phyloP scores from a whole-genome alignment of 2,797 vertebrate species.

The Echiichthys vipera region DNA sequence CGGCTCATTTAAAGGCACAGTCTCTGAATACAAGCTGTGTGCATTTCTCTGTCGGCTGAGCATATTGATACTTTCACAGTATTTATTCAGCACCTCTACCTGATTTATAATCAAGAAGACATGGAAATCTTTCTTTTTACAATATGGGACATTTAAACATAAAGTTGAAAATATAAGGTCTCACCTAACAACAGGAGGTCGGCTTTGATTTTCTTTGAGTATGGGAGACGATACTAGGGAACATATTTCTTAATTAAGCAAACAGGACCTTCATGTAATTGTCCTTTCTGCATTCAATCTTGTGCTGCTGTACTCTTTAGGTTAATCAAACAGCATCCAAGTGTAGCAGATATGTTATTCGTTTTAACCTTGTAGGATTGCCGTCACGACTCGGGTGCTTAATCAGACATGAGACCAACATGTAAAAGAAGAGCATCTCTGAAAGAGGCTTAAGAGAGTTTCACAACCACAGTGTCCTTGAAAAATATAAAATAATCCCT shows the following conservation, averaged over 20 bases:
- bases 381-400: neutral
- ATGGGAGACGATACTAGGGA: neutral
- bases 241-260: neutral
- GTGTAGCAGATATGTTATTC: neutral
- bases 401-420: neutral
- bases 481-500: slow-evolving; percentile 1
- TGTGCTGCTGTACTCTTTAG: neutral
- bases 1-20: too few relatives aligned
- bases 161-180: too few relatives aligned
- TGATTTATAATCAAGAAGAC: too few relatives aligned
- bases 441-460: neutral
- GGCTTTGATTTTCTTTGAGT: neutral
- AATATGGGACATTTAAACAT: too few relatives aligned
- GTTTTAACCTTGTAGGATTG: neutral
- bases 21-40: too few relatives aligned
- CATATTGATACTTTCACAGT: too few relatives aligned
- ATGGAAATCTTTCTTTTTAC: too few relatives aligned
- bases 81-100: too few relatives aligned
- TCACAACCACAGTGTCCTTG: neutral
- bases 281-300: slow-evolving; percentile 1
- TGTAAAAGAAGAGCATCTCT: neutral
- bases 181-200: too few relatives aligned
- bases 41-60: too few relatives aligned
- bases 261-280: neutral
- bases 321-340: neutral